Conservation (phyloP, 2,888 invertebrate genomes). For the Pachydiplax longipennis region DNA sequence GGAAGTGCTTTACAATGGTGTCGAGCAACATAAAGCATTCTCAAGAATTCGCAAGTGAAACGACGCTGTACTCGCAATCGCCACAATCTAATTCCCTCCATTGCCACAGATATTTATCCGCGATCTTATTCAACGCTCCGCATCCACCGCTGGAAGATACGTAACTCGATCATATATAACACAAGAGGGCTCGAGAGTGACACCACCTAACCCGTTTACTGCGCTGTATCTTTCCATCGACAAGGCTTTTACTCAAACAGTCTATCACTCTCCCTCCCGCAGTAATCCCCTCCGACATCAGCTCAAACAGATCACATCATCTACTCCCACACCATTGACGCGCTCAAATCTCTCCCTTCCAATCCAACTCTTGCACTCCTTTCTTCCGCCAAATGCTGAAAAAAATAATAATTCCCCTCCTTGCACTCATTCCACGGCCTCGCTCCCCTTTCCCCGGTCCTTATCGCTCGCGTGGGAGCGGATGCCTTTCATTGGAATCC, state of each 20-base stretch:
- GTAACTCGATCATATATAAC: not conserved
- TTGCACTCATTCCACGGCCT: not conserved
- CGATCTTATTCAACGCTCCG: too few relatives aligned
- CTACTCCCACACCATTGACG: not conserved
- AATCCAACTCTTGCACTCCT: not conserved
- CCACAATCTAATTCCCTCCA: too few relatives aligned
- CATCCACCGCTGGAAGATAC: too few relatives aligned
- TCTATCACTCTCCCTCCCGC: not conserved
- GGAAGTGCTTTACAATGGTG: too few relatives aligned
- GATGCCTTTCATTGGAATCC: constrained; percentile 34
- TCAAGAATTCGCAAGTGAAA: too few relatives aligned
- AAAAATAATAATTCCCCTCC: not conserved
- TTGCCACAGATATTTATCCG: too few relatives aligned
- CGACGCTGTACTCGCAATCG: too few relatives aligned
- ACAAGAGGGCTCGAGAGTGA: not conserved
- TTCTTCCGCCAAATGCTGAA: not conserved
- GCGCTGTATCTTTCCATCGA: too few relatives aligned
- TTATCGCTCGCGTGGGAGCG: constrained; percentile 21
- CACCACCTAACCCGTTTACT: not conserved
- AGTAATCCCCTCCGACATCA: not conserved
- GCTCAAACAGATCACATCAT: not conserved
- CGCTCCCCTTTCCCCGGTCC: not conserved
- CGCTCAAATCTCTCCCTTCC: not conserved
- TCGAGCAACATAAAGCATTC: too few relatives aligned
- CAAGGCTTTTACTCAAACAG: too few relatives aligned